phyloP scores from a whole-genome alignment of 2,797 vertebrate species.

The Botia almorhae region DNA sequence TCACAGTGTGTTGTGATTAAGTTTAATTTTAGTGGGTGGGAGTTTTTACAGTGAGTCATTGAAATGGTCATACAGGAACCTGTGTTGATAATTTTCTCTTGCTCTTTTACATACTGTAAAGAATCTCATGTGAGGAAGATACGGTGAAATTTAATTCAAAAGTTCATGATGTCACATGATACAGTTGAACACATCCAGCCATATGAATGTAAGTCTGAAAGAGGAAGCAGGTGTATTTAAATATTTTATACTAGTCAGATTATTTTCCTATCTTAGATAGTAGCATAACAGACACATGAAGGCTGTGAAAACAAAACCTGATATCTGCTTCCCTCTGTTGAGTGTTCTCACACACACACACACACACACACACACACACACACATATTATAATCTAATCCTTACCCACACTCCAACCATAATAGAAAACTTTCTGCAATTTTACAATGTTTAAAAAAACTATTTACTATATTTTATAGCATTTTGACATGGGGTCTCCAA shows the following conservation, averaged over 20 bases:
- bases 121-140: background rate
- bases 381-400: background rate
- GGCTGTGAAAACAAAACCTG: background rate
- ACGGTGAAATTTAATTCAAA: background rate
- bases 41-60: background rate
- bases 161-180: too few species aligned
- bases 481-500: too few species aligned
- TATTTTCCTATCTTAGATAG: constrained; percentile 50
- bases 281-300: background rate
- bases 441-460: too few species aligned
- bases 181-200: background rate
- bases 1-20: background rate
- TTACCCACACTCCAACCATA: too few species aligned
- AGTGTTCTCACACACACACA: too few species aligned
- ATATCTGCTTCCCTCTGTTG: constrained; percentile 12
- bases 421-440: too few species aligned
- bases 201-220: constrained; percentile 41
- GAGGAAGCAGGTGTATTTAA: constrained; percentile 55
- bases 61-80: background rate
- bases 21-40: too few species aligned
- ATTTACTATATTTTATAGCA: too few species aligned
- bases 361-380: background rate
- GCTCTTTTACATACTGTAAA: background rate
- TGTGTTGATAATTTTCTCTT: background rate
- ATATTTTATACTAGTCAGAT: constrained; percentile 9